Conservation (phyloP, 2,113 vertebrate genomes). For the Arvicanthis niloticus region DNA sequence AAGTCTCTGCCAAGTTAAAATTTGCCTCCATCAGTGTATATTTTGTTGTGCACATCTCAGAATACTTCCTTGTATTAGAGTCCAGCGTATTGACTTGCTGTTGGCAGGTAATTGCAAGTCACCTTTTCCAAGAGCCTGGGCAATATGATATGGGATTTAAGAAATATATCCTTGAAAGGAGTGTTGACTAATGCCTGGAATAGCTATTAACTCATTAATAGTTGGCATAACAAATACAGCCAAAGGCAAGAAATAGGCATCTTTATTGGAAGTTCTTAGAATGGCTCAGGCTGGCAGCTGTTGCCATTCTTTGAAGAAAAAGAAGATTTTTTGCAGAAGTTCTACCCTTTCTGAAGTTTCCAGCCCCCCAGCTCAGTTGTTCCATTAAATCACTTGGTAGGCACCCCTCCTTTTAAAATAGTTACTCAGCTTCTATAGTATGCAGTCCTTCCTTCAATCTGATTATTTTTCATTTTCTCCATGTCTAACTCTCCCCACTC, state of each 20-base stretch:
- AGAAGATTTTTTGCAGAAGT: not conserved
- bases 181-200: constrained; percentile 10
- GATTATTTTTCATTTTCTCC: constrained; percentile 8
- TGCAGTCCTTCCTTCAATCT: constrained; percentile 4
- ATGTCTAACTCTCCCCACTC: not conserved
- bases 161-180: constrained; percentile 26
- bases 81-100: constrained; percentile 33
- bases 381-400: constrained; percentile 5
- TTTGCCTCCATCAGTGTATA: not conserved
- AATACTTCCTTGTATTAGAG: not conserved
- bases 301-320: not conserved
- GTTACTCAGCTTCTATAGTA: not conserved
- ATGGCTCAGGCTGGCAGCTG: constrained; percentile 8
- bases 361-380: constrained; percentile 5
- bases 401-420: not conserved
- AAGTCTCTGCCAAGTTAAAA: constrained; percentile 27
- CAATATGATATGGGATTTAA: constrained; percentile 38
- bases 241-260: constrained; percentile 1
- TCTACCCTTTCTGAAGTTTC: not conserved
- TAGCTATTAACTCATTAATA: constrained; percentile 54
- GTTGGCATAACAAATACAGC: constrained; percentile 31
- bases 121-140: constrained; percentile 44
- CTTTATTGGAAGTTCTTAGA: constrained; percentile 11
- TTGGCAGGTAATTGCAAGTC: constrained; percentile 33
- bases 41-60: not conserved